phyloP scores from a whole-genome alignment of 2,113 vertebrate species.

The Chaetura pelagica region DNA sequence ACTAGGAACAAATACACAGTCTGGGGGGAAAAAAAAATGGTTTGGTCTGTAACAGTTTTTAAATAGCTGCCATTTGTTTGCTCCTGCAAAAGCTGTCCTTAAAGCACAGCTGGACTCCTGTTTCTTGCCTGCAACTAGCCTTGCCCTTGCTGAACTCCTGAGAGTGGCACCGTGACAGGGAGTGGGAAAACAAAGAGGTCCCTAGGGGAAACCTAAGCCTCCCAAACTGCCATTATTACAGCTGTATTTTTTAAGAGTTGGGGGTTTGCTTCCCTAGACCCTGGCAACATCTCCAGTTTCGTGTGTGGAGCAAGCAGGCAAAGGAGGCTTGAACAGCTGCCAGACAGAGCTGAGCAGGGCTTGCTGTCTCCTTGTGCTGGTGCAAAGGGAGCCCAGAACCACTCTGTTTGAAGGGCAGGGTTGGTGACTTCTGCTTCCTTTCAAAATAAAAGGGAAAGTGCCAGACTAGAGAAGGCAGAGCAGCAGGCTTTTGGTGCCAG shows the following conservation, averaged over 20 bases:
- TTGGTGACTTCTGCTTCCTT: background rate
- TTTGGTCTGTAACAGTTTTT: background rate
- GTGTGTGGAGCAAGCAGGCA: background rate
- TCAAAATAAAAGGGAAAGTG: background rate
- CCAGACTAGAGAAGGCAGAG: background rate
- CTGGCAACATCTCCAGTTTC: background rate
- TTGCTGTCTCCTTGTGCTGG: background rate
- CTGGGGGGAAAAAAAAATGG: background rate
- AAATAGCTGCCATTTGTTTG: background rate
- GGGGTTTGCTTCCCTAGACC: background rate
- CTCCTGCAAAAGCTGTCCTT: background rate
- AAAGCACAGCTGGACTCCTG: background rate
- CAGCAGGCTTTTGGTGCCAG: background rate
- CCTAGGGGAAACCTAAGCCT: background rate
- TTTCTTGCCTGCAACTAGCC: background rate
- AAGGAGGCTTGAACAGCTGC: background rate
- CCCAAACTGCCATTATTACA: background rate
- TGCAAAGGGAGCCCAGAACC: background rate
- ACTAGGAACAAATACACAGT: slow-evolving; percentile 48
- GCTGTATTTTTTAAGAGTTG: background rate
- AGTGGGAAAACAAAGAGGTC: background rate
- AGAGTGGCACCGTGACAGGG: background rate
- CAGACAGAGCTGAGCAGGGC: background rate
- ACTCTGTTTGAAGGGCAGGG: background rate
- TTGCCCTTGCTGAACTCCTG: background rate